phyloP scores from a whole-genome alignment of 2,113 vertebrate genomes.

The Morone chrysops region DNA sequence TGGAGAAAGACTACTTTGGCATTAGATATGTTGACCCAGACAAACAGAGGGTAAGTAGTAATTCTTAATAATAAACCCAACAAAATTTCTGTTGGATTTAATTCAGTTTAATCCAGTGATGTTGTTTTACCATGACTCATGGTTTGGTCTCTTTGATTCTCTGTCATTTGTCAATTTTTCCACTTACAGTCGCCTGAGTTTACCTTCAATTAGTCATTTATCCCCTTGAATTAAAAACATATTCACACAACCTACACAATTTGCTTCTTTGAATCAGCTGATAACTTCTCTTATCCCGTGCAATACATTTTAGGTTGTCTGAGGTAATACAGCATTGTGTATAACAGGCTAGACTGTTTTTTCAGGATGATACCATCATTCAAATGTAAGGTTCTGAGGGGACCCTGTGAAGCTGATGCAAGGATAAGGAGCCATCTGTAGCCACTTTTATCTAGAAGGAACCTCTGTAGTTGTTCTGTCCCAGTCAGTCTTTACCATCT shows the following conservation, averaged over 20 bases:
- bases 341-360: neutral
- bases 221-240: neutral
- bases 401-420: constrained; percentile 23
- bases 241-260: neutral
- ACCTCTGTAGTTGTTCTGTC: neutral
- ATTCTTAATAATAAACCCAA: constrained; percentile 5
- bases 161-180: neutral
- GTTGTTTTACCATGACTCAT: neutral
- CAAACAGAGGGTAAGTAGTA: constrained; percentile 92
- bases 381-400: neutral
- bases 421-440: constrained; percentile 10
- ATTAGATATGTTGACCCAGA: constrained; percentile 97
- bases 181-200: neutral
- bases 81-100: neutral
- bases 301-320: neutral
- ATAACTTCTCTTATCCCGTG: too few species aligned
- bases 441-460: neutral
- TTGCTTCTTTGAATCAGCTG: neutral
- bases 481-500: neutral
- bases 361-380: neutral
- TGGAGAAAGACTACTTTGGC: constrained; percentile 98
- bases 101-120: neutral
- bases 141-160: neutral
- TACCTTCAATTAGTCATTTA: neutral
- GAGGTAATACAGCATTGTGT: neutral